phyloP scores from a whole-genome alignment of 1,140 invertebrate species.

The Bathynomus jamesi region DNA sequence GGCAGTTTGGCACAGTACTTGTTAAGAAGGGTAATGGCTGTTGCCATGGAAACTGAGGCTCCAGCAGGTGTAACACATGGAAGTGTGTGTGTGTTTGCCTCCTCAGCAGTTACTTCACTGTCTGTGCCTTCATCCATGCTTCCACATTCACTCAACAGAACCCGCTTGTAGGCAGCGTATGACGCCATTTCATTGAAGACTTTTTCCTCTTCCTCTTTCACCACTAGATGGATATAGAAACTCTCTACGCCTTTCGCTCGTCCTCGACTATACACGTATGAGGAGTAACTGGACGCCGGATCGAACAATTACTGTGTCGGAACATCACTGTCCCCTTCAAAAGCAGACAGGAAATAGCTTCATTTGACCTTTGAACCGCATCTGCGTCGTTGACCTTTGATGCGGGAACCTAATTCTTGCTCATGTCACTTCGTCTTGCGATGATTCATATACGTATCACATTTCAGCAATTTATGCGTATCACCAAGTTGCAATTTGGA shows the following conservation, averaged over 20 bases:
- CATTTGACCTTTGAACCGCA: too few relatives aligned
- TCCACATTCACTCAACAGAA: conserved; percentile 57
- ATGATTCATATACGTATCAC: too few relatives aligned
- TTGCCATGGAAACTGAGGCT: conserved; percentile 55
- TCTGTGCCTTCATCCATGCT: conserved; percentile 41
- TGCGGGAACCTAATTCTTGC: too few relatives aligned
- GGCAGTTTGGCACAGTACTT: conserved; percentile 83
- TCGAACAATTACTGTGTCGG: too few relatives aligned
- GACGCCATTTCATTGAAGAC: conserved; percentile 57
- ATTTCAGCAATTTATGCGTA: too few relatives aligned
- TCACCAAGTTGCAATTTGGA: conserved; percentile 69
- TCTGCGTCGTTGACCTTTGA: too few relatives aligned
- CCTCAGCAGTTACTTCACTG: conserved; percentile 21
- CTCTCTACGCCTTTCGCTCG: conserved; percentile 52
- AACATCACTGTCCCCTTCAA: too few relatives aligned
- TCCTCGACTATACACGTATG: conserved; percentile 65
- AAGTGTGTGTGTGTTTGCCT: conserved; percentile 42
- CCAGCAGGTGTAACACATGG: conserved; percentile 39
- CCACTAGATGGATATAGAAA: conserved; percentile 60
- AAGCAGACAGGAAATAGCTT: too few relatives aligned
- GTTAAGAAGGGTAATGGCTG: conserved; percentile 55
- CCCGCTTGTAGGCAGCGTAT: conserved; percentile 64
- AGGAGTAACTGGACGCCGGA: conserved; percentile 56
- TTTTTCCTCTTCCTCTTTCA: conserved; percentile 43
- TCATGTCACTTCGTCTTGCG: too few relatives aligned